Conservation (phyloP, 92 coral and sea anemone genomes). For the Phymanthus crucifer region DNA sequence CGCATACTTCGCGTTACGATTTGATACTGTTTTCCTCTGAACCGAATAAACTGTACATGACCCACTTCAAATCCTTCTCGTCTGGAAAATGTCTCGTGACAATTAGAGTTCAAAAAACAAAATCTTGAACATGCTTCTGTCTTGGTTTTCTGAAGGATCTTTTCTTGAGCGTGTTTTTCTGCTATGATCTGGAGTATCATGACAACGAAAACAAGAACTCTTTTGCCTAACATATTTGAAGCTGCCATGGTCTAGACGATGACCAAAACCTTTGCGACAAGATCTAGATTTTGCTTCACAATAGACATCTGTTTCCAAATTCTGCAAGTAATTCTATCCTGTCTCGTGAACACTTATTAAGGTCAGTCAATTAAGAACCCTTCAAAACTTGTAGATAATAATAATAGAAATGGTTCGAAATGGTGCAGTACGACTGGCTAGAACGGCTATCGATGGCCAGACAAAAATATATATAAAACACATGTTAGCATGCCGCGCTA, state of each 20-base stretch:
- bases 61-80: constrained; percentile 43
- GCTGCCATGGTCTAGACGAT: not conserved
- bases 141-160: not conserved
- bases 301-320: not conserved
- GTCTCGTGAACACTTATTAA: not conserved
- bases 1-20: constrained; percentile 43
- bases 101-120: not conserved
- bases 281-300: not conserved
- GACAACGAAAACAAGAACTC: not conserved
- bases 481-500: no score
- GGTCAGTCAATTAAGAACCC: not conserved
- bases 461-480: no score
- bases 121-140: not conserved
- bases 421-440: no score
- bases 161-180: not conserved
- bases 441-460: not conserved
- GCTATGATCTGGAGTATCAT: not conserved
- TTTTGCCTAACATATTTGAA: not conserved
- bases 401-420: no score
- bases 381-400: no score
- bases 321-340: not conserved
- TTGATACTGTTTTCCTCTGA: constrained; percentile 10
- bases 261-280: not conserved
- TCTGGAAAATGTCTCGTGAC: not conserved
- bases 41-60: constrained; percentile 33